Evolutionary conservation across 2,888 invertebrate species (phyloP), one percentile per base, ranked within the genome.

Genomic region (Drosophila macrospina): DNA sequence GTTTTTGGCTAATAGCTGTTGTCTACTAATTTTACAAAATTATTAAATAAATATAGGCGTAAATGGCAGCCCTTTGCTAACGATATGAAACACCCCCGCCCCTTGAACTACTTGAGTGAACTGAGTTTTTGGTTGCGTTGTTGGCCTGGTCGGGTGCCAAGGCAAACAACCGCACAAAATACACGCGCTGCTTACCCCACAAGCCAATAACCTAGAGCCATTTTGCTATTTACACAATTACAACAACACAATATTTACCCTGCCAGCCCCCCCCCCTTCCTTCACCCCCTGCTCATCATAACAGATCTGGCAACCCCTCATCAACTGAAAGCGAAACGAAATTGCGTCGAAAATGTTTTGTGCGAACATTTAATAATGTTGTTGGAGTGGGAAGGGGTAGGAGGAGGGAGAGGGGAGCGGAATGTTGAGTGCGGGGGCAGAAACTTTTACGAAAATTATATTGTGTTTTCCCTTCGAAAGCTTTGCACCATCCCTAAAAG

Each of bases 211-310:
- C 86, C 78, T 51, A 65, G 68, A 83, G 86, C 69, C 71, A 69
- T 69, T 78, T 78, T 67, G 70, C 74, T 83, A 80, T 83, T 83
- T 80, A 83, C 86, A 80, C 84, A 83, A 83, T 83, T 83, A 86
- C 79, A 83, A 74, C 73, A 74, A 64, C 48, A 71, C 59, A 75
- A 67, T 67, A 62, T 78, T 78, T 78, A 54, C 52, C 51, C 45
- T 42, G 37, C n/a, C 42, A 15, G 16, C 30, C 15, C 44, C 56
- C 8, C 5, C 8, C 1, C n/a, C 42, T n/a, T 8, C 37, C n/a
- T 16, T 3, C 28, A 20, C 26, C 20, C 42, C 11, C 34, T n/a
- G n/a, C n/a, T n/a, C n/a, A n/a, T n/a, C n/a, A n/a, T n/a, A n/a
- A n/a, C n/a, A 20, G 20, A 20, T 20, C 20, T 20, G 3, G 20